Evolutionary conservation across 2,113 vertebrate species (phyloP).

Genomic region (Corythoichthys haematopterus): DNA sequence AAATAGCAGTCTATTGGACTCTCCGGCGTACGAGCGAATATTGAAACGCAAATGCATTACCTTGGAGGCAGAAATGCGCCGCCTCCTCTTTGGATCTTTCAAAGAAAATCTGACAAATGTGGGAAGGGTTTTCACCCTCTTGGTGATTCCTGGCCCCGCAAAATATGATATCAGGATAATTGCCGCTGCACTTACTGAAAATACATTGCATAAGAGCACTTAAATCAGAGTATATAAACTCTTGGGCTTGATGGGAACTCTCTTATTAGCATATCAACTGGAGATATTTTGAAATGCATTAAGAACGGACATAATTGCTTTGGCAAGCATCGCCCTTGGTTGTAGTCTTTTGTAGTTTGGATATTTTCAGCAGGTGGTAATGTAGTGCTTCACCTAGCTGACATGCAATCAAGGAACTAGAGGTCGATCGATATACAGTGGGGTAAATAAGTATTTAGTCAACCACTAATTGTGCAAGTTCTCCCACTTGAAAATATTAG

Average conservation of each 20-base stretch:
- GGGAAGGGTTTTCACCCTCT: constrained; percentile 35
- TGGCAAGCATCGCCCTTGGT: background rate
- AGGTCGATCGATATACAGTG: too few species aligned
- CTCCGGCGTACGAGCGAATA: constrained; percentile 35
- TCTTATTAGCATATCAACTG: constrained; percentile 19
- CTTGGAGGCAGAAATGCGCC: constrained; percentile 38
- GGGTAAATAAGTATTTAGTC: too few species aligned
- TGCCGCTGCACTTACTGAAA: constrained; percentile 43
- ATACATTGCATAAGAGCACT: constrained; percentile 52
- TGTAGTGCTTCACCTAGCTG: background rate
- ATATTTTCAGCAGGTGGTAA: background rate
- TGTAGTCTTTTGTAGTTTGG: background rate
- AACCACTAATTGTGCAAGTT: too few species aligned
- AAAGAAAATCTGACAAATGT: constrained; percentile 33
- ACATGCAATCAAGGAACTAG: background rate
- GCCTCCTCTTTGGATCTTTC: constrained; percentile 39
- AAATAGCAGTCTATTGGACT: constrained; percentile 55
- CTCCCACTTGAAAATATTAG: too few species aligned
- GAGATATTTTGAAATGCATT: background rate
- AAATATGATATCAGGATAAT: constrained; percentile 53
- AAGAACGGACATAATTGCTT: too few species aligned
- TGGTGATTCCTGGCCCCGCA: constrained; percentile 40
- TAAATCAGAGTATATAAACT: constrained; percentile 50
- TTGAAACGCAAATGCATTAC: constrained; percentile 41
- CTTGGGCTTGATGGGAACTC: constrained; percentile 30